Base-by-base conservation (phyloP, 2,113 vertebrate species). In the Origma solitaria region DNA sequence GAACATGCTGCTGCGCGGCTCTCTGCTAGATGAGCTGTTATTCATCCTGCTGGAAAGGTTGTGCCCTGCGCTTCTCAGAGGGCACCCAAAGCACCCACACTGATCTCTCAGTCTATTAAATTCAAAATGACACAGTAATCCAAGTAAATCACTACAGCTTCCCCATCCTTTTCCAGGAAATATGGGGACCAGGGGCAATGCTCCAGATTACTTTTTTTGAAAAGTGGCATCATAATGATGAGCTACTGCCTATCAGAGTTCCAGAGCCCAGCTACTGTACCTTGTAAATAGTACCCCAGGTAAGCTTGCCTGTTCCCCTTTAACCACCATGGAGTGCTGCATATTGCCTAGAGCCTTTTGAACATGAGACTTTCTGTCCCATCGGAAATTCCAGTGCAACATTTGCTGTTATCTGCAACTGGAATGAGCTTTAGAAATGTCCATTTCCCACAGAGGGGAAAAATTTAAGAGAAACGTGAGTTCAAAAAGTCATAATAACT, bases 161-260 rank as follows among this genome's bases (percentile, higher is more conserved):
- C 44, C 53, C 50, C 72, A 9, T n/a, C 38, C 82, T 86, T 80
- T 91, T 82, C 50, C 70, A 87, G 93, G 88, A 95, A 92, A 96
- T 57, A 22, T 10, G 14, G 16, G 45, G 21, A 81, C 45, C 27
- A 42, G 31, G 11, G 31, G 9, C 62, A 79, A 40, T 66, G 66
- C 5, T 73, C 51, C 38, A 68, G 33, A 28, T 93, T 80, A 28
- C 22, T 44, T 45, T 64, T 51, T 70, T 70, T 82, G 73, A 49
- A 88, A 90, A 72, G 28, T 37, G 57, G n/a, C 71, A 13, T 33
- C 0, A 1, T 53, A 45, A 80, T 30, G n/a, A 69, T 54, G 57
- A 83, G 53, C 51, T 83, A 58, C 37, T 8, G 1, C 44, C 60
- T 77, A 10, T 47, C 44, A 66, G 22, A 71, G 45, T 33, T 27